phyloP scores from a whole-genome alignment of 2,888 invertebrate species.

The Loripinus fragilis region DNA sequence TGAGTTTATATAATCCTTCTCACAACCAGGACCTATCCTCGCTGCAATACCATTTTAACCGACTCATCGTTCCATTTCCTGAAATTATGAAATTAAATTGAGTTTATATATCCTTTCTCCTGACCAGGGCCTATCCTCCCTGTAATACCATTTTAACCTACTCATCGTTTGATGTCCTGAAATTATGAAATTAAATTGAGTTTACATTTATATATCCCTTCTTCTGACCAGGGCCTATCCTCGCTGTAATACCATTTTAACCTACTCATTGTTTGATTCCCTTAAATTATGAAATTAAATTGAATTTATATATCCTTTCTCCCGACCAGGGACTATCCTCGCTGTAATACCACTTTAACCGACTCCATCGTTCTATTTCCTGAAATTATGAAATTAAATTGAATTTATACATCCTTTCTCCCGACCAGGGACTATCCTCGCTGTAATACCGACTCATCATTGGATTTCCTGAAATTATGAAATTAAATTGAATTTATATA shows the following conservation, averaged over 20 bases:
- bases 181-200: too few relatives aligned
- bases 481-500: too few relatives aligned
- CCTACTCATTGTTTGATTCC: not conserved
- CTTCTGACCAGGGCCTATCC: constrained; percentile 74
- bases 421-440: constrained; percentile 76
- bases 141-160: constrained; percentile 65
- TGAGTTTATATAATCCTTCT: constrained; percentile 67
- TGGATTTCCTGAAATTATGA: not conserved
- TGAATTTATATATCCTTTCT: constrained; percentile 67
- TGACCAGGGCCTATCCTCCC: constrained; percentile 76
- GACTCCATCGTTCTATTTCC: not conserved
- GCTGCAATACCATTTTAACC: constrained; percentile 66
- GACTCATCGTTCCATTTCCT: not conserved
- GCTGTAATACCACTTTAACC: constrained; percentile 66
- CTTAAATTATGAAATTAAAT: too few relatives aligned
- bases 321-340: constrained; percentile 76
- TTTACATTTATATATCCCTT: constrained; percentile 63
- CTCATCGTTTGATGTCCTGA: not conserved
- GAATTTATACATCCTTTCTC: constrained; percentile 67
- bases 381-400: too few relatives aligned
- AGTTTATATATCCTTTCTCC: constrained; percentile 66
- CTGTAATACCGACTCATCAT: constrained; percentile 57
- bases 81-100: too few relatives aligned
- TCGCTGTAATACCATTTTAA: constrained; percentile 71
- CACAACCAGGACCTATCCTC: constrained; percentile 76